These are phyloP conservation scores for Camponotus pennsylvanicus DNA, from an alignment of 1,140 invertebrate genomes.

Conservation along the genomic window DNA sequence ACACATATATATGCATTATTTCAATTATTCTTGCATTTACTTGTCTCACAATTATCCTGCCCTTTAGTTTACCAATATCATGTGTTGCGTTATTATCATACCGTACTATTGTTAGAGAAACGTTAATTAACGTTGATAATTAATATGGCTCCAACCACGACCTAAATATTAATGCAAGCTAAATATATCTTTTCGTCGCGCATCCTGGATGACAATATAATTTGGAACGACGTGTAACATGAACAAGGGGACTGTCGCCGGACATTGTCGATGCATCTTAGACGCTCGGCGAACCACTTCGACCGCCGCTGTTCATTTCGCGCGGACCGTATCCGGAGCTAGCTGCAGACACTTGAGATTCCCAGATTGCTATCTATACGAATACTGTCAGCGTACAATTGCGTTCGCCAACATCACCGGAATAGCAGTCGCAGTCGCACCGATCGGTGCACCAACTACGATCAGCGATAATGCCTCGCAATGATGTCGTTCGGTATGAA, in stretches of 20 bases:
- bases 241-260: conserved; percentile 32
- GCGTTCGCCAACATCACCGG: conserved; percentile 59
- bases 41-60: conserved; percentile 25
- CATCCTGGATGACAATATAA: not conserved
- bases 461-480: conserved; percentile 14
- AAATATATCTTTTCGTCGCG: not conserved
- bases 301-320: conserved; percentile 73
- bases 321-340: conserved; percentile 57
- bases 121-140: conserved; percentile 23
- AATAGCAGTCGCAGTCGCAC: conserved; percentile 26
- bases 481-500: not conserved
- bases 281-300: conserved; percentile 65
- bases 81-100: not conserved
- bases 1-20: conserved; percentile 3
- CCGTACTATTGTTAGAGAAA: not conserved
- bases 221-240: conserved; percentile 53
- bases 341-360: conserved; percentile 77
- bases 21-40: conserved; percentile 17
- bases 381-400: conserved; percentile 72
- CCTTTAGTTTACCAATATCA: conserved; percentile 24
- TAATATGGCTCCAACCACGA: conserved; percentile 2
- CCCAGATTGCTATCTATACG: conserved; percentile 75
- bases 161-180: not conserved
- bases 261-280: conserved; percentile 63
- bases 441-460: conserved; percentile 4